Conservation (phyloP, 2,797 vertebrate genomes). For the Uromys caudimaculatus region DNA sequence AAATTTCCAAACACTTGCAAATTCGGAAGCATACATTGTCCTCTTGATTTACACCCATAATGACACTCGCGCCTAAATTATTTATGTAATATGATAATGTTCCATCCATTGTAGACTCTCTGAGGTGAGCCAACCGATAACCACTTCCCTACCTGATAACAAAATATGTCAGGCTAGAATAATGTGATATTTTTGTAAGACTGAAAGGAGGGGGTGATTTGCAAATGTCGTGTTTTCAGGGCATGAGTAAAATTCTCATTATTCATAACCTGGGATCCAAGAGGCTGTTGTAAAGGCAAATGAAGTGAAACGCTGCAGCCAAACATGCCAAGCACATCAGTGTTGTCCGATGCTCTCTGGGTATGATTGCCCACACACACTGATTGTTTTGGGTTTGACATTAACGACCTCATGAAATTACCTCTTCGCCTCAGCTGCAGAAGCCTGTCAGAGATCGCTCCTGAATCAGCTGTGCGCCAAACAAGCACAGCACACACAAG, state of each 20-base stretch:
- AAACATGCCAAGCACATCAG: slow-evolving; percentile 40
- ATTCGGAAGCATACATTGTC: slow-evolving; percentile 6
- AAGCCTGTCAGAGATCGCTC: not conserved
- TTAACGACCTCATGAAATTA: slow-evolving; percentile 59
- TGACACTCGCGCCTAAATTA: slow-evolving; percentile 48
- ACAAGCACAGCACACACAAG: not conserved
- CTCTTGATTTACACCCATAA: slow-evolving; percentile 66
- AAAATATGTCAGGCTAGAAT: slow-evolving; percentile 59
- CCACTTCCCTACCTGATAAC: slow-evolving; percentile 35
- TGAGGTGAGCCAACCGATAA: slow-evolving; percentile 57
- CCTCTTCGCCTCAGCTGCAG: not conserved
- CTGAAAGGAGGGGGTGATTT: slow-evolving; percentile 38
- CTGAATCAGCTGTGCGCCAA: not conserved
- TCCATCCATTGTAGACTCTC: not conserved
- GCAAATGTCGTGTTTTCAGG: slow-evolving; percentile 55
- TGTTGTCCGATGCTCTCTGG: slow-evolving; percentile 51
- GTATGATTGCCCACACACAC: slow-evolving; percentile 39
- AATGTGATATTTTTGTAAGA: slow-evolving; percentile 53
- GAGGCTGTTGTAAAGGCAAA: slow-evolving; percentile 17
- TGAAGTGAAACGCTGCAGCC: slow-evolving; percentile 20
- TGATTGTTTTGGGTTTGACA: not conserved
- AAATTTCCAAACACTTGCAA: slow-evolving; percentile 40
- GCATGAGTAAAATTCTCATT: slow-evolving; percentile 56
- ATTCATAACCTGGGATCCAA: slow-evolving; percentile 55
- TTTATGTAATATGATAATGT: slow-evolving; percentile 52